Percentiles rank a stretch among this genome's conserved stretches.
These are phyloP conservation scores for Argopecten irradians DNA, from an alignment of 1,140 invertebrate species.

Conservation along the genomic window DNA sequence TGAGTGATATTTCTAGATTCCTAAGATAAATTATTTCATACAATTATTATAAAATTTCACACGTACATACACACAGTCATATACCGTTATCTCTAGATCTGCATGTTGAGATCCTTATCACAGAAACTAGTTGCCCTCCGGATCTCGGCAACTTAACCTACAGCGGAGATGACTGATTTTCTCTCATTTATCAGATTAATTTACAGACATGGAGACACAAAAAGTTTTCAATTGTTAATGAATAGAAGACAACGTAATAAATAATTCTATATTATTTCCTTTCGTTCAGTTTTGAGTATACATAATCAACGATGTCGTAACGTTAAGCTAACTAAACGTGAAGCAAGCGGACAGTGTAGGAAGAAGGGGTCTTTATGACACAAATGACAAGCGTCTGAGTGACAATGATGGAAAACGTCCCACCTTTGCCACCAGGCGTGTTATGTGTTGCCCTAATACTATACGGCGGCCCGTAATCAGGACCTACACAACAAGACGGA, in stretches of 20 bases:
- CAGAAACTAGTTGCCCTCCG: not conserved
- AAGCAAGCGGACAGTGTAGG: not conserved
- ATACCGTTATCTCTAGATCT: not conserved
- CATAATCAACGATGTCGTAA: not conserved
- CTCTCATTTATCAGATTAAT: not conserved
- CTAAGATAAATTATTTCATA: constrained; percentile 12
- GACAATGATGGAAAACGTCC: constrained; percentile 20
- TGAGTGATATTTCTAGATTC: not conserved
- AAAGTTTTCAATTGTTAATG: not conserved
- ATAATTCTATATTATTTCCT: not conserved
- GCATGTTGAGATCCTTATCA: constrained; percentile 11
- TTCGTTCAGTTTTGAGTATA: not conserved
- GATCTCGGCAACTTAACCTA: not conserved
- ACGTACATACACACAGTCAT: constrained; percentile 11
- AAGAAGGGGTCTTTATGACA: constrained; percentile 21
- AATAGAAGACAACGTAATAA: not conserved
- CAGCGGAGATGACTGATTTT: not conserved
- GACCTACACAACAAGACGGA: not conserved
- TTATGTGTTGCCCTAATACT: not conserved
- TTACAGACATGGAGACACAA: not conserved
- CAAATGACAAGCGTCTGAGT: constrained; percentile 6
- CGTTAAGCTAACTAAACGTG: not conserved
- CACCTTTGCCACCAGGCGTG: constrained; percentile 19
- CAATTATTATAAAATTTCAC: constrained; percentile 19
- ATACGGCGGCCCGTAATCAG: constrained; percentile 5